Evolutionary conservation across 2,888 invertebrate genomes (phyloP).

Genomic region (Hirtodrosophila cameraria): DNA sequence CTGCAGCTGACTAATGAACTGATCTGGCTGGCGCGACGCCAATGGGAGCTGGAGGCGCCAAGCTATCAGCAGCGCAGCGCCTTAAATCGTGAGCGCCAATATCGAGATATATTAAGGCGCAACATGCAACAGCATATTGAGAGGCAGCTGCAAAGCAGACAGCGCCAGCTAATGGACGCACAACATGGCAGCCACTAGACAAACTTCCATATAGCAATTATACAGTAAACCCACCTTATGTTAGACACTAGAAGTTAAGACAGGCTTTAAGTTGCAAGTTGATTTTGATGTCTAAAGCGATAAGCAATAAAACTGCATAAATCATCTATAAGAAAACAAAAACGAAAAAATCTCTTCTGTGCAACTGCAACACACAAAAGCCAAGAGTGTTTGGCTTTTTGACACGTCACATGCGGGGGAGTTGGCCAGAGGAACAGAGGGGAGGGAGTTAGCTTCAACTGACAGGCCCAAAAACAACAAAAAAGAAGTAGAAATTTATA

Average conservation of each 20-base stretch:
- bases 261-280: slow-evolving; percentile 5
- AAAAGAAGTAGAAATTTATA: slow-evolving; percentile 9
- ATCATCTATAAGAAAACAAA: no score
- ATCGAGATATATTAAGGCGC: slow-evolving; percentile 49
- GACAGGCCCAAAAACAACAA: slow-evolving; percentile 21
- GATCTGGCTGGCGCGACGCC: slow-evolving; percentile 47
- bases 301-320: slow-evolving; percentile 53
- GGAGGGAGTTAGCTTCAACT: not conserved
- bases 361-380: slow-evolving; percentile 27
- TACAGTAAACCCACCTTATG: not conserved
- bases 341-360: slow-evolving; percentile 17
- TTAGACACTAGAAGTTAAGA: slow-evolving; percentile 4
- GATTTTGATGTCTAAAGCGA: slow-evolving; percentile 10
- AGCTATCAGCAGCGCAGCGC: slow-evolving; percentile 43
- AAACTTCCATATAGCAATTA: not conserved
- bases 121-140: slow-evolving; percentile 53
- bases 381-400: slow-evolving; percentile 63
- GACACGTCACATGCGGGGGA: slow-evolving; percentile 38
- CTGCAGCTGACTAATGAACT: slow-evolving; percentile 70
- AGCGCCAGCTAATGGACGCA: slow-evolving; percentile 19
- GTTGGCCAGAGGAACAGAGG: not conserved
- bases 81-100: slow-evolving; percentile 56
- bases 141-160: slow-evolving; percentile 29
- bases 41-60: slow-evolving; percentile 49
- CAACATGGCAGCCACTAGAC: slow-evolving; percentile 5